Evolutionary conservation across 2,797 vertebrate genomes (phyloP).

Genomic region (Chanos chanos): DNA sequence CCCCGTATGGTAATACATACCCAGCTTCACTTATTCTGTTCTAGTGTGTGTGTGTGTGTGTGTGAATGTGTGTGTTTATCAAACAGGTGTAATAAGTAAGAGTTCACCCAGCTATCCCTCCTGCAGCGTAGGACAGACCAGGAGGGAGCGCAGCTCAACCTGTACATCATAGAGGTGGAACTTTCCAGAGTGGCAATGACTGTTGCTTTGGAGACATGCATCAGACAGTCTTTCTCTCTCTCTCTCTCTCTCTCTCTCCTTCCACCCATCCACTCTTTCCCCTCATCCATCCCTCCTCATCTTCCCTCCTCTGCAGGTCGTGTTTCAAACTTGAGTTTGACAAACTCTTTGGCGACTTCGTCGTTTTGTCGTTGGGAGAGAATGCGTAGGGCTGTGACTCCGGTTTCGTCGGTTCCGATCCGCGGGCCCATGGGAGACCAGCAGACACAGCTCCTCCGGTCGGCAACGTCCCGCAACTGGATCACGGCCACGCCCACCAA

Average conservation of each 20-base stretch:
- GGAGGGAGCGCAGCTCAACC: no score
- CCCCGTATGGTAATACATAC: neutral
- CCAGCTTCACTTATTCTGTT: conserved; percentile 6
- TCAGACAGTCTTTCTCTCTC: neutral
- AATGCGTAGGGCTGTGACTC: conserved; percentile 87
- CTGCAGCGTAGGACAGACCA: no score
- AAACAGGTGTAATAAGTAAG: neutral
- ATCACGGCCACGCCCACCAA: conserved; percentile 87
- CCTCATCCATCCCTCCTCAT: conserved; percentile 57
- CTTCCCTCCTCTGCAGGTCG: conserved; percentile 89
- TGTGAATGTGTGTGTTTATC: neutral
- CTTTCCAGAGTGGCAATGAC: no score
- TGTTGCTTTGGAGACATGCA: no score
- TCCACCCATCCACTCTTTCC: neutral
- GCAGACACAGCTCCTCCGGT: conserved; percentile 89
- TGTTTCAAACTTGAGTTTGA: conserved; percentile 89
- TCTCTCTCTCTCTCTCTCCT: neutral
- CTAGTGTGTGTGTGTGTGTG: neutral
- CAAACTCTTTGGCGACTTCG: conserved; percentile 93
- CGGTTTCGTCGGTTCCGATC: conserved; percentile 87
- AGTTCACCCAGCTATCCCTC: no score
- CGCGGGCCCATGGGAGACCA: conserved; percentile 89
- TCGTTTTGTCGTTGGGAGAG: conserved; percentile 90
- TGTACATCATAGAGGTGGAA: no score
- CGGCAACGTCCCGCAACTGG: conserved; percentile 85